Base-by-base conservation (phyloP, 2,888 invertebrate genomes). In the Schrankia costaestrigalis region DNA sequence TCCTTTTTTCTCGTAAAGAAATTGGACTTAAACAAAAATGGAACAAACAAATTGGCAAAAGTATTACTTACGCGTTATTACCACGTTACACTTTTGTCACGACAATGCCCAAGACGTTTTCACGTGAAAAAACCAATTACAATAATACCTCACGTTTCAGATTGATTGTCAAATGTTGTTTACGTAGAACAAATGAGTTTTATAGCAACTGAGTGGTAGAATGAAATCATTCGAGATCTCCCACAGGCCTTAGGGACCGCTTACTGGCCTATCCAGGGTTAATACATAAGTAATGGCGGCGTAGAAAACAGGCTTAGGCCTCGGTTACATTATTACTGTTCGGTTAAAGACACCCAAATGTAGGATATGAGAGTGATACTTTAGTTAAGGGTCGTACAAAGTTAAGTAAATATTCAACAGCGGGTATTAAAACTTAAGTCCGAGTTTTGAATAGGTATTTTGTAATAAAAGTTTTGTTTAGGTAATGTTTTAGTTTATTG, bases 211-310 rank as follows among this genome's bases (percentile, higher is more conserved):
- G 63, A 69, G 63, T 66, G 65, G 65, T 54, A 38, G 64, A 77
- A 73, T 72, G 71, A 77, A 78, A 78, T 78, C 74, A 76, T 78
- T 67, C 58, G 65, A 49, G 51, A 56, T 54, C 71, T 71, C 45
- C 24, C 39, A 39, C 63, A 70, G 55, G 57, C 64, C 79, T 73
- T 25, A 44, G 89, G 88, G 89, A 87, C 66, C 88, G 82, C 83
- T 90, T 89, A 86, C 74, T 74, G 24, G 46, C 78, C 42, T 75
- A 41, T 73, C 71, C 72, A 78, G 67, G 76, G 77, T 83, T 89
- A 88, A 90, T 90, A 89, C 90, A 90, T 90, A 90, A 90, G 85
- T 90, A 89, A 90, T 89, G 88, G 78, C 82, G 72, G 77, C 80
- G 81, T 85, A 65, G 42, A 42, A 45, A 17, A 5, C 37, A 30